Conservation (phyloP, 2,113 vertebrate genomes). For the Oplegnathus fasciatus region DNA sequence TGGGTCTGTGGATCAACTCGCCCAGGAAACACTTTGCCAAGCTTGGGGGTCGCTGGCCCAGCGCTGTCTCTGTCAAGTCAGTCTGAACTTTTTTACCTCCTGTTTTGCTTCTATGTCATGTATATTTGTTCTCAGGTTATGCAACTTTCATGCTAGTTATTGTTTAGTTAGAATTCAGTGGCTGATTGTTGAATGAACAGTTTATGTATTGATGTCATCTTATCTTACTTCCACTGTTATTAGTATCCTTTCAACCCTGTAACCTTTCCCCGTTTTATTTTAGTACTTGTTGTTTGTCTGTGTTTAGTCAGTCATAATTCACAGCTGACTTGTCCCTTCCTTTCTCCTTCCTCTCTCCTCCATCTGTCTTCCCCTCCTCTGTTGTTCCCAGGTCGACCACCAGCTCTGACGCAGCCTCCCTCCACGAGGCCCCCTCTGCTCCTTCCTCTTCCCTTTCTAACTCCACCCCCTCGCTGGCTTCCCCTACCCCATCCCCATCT, state of each 20-base stretch:
- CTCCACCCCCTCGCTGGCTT: slow-evolving; percentile 84
- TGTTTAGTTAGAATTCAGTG: slow-evolving; percentile 5
- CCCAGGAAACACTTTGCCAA: slow-evolving; percentile 95
- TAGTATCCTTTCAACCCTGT: slow-evolving; percentile 35
- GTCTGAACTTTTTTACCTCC: slow-evolving; percentile 62
- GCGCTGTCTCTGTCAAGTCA: slow-evolving; percentile 92
- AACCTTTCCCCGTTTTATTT: slow-evolving; percentile 68
- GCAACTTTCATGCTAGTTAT: neutral
- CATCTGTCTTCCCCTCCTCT: slow-evolving; percentile 64
- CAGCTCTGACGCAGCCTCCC: slow-evolving; percentile 85
- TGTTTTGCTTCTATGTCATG: neutral
- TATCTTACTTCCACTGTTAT: slow-evolving; percentile 67
- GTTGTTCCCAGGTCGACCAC: slow-evolving; percentile 82
- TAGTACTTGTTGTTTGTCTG: slow-evolving; percentile 66
- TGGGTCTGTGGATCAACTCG: slow-evolving; percentile 95
- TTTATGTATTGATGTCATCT: slow-evolving; percentile 48
- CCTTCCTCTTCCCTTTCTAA: slow-evolving; percentile 83
- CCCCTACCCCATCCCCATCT: slow-evolving; percentile 81
- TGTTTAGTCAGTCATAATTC: slow-evolving; percentile 74
- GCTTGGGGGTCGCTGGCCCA: slow-evolving; percentile 92
- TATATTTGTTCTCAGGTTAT: neutral
- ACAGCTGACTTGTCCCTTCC: slow-evolving; percentile 77
- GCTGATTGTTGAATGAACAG: slow-evolving; percentile 32
- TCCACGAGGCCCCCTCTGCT: slow-evolving; percentile 82
- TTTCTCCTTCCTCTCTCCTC: slow-evolving; percentile 72